Evolutionary conservation across 2,797 vertebrate species (phyloP), one percentile per base, ranked within the genome.

Genomic region (Streptopelia turtur): DNA sequence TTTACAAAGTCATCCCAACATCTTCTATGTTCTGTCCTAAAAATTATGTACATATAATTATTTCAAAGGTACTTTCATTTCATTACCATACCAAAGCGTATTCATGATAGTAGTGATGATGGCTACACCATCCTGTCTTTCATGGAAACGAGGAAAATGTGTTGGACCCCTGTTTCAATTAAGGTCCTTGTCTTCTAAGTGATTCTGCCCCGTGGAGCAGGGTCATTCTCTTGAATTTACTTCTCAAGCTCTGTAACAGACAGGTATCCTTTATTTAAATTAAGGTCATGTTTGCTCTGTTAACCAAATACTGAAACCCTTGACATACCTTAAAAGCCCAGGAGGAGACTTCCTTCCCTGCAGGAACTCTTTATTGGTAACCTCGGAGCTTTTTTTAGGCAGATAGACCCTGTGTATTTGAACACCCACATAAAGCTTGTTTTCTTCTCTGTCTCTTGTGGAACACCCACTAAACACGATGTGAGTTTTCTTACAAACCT

Each of bases 1-100:
- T 95, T 93, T 94, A 93, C 87, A 86, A 95, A 96, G 88, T 92
- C 89, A 93, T 89, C 72, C 72, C 60, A 50, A 68, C 61, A 68
- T 25, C 72, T 84, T 53, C 68, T 60, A 30, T 61, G 35, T 82
- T 90, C 49, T 72, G 13, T 84, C 91, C 77, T 83, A 77, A 90
- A 85, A 85, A 82, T 68, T 43, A 61, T 81, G 59, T 23, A 39
- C 65, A 91, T 94, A 89, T 92, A 90, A 82, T 88, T 95, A 68
- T 70, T 95, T 88, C 56, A 84, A 80, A 95, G 49, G 23, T 76
- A 79, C 7, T 94, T 90, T 61, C 24, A 55, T 71, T 91, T 78
- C 33, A 35, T 91, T 91, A 84, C 23, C 31, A 31, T 43, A 79
- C n/a, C 47, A 76, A 11, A 60, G 16, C 13, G 20, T 53, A 24